Percentiles rank a stretch among this genome's conserved stretches.
Conservation (phyloP, 1,140 invertebrate species). For the Sycophaga agraensis region DNA sequence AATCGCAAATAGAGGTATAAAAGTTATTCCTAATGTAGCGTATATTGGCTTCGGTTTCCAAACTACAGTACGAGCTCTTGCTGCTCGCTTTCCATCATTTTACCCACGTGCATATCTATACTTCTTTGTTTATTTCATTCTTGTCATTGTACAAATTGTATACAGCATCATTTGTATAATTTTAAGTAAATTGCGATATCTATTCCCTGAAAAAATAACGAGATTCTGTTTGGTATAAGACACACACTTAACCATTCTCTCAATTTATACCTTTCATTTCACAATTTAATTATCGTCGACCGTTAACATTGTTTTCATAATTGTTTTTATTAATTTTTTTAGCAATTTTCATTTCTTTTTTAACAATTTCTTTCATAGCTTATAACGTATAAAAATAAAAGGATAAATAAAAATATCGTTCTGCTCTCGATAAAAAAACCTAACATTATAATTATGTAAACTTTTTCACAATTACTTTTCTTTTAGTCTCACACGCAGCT, state of each 20-base stretch:
- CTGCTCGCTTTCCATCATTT: no score
- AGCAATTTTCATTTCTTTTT: conserved; percentile 27
- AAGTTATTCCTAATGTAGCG: conserved; percentile 26
- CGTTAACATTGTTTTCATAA: conserved; percentile 18
- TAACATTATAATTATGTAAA: conserved; percentile 35
- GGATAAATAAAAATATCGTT: conserved; percentile 50
- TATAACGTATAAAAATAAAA: conserved; percentile 48
- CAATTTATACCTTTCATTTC: not conserved
- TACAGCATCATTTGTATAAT: conserved; percentile 10
- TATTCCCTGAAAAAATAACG: conserved; percentile 26
- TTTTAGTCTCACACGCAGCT: not conserved
- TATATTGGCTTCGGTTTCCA: conserved; percentile 9
- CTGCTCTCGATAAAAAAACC: conserved; percentile 44
- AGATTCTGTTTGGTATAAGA: conserved; percentile 30
- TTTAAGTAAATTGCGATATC: conserved; percentile 3
- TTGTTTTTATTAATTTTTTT: conserved; percentile 28
- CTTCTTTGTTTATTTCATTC: conserved; percentile 15
- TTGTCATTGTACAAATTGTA: conserved; percentile 6
- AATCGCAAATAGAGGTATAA: conserved; percentile 28
- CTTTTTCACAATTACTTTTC: conserved; percentile 1
- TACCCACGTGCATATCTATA: no score
- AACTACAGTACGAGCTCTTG: conserved; percentile 28
- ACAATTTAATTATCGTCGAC: conserved; percentile 17
- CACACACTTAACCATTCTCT: conserved; percentile 20
- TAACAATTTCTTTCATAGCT: conserved; percentile 27